Base-by-base conservation (phyloP, 2,797 vertebrate species). In the Tiaroga cobitis region DNA sequence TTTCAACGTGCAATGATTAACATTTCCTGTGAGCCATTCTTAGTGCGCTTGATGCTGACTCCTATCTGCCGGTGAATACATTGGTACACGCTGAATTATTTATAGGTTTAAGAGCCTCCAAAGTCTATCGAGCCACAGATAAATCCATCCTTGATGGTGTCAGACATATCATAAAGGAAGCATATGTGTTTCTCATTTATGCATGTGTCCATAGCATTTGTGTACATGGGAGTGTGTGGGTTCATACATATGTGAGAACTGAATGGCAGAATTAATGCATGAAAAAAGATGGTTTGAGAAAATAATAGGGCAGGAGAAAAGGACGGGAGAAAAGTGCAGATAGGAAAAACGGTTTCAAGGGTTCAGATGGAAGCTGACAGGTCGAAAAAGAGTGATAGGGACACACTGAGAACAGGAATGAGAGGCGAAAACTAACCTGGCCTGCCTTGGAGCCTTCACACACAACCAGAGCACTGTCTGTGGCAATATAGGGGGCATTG, bases 381-480 rank as follows among this genome's bases (percentile, higher is more conserved):
- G 46, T 69, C 0, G 37, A 7, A 29, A 72, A 13, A 63, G 6
- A 76, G 69, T 26, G 43, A 63, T 21, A 46, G 37, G 32, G 81
- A 39, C 61, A 86, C 46, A 43, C 16, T 0, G 43, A 85, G 24
- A 29, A 59, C 75, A 32, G 34, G 24, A 70, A 43, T 77, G 18
- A 21, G 70, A 29, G 78, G 29, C 19, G 56, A 85, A 39, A 83
- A 88, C 90, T 91, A 93, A 98, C 97, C 97, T 97, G 97, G 78
- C 96, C 96, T 84, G 93, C 92, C 91, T 96, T 97, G 91, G 95
- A 94, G 91, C 95, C 95, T 87, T 98, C 96, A 93, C 97, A 98
- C 83, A 97, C 96, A 8, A 97, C 91, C 88, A 97, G 88, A 82
- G 96, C 95, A 80, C 95, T 94, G 85, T 96, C 95, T 80, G 91